Conservation (phyloP, 1,140 invertebrate genomes). For the Brachionus asplanchnoidis region DNA sequence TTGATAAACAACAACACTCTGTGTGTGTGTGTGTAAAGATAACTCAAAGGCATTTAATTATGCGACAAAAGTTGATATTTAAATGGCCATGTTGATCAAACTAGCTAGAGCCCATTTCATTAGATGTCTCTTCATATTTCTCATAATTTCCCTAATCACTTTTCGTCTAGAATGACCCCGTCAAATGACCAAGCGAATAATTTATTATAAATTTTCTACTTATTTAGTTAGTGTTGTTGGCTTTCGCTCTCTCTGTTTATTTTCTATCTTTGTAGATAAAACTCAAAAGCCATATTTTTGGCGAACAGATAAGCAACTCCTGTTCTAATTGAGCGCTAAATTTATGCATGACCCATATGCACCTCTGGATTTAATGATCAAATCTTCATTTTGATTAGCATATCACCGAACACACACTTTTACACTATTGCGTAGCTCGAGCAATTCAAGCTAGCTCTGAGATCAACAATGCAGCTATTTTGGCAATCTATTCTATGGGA, state of each 20-base stretch:
- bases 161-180: not conserved
- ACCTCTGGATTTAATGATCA: not conserved
- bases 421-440: not conserved
- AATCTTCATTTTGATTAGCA: not conserved
- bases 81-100: not conserved
- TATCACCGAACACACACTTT: not conserved
- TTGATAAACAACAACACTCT: not conserved
- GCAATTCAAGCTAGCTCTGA: not conserved
- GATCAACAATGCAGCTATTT: not conserved
- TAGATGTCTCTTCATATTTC: not conserved
- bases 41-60: not conserved
- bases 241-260: not conserved
- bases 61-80: not conserved
- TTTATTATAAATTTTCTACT: not conserved
- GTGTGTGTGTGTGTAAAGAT: not conserved
- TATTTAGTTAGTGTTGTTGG: not conserved
- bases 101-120: not conserved
- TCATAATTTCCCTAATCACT: not conserved
- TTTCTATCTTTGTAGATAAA: not conserved
- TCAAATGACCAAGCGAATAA: not conserved
- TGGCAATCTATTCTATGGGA: not conserved
- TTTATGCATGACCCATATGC: not conserved
- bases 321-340: not conserved
- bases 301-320: not conserved
- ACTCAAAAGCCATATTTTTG: not conserved